Conservation (phyloP, 2,113 vertebrate genomes). For the Oenanthe oenanthe region DNA sequence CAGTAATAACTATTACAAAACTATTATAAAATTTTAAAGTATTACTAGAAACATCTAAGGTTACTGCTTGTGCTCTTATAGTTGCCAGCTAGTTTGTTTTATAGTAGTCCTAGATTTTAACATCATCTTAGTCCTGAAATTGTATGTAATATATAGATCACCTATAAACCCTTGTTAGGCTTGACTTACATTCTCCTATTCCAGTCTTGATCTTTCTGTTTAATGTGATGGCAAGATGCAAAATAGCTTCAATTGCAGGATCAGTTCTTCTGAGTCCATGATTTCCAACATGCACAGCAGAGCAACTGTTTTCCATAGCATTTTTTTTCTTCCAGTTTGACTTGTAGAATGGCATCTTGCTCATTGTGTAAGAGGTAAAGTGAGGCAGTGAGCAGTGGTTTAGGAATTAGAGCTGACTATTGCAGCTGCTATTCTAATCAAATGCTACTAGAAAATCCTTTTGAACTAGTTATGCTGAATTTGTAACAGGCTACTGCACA, state of each 20-base stretch:
- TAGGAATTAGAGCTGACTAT: constrained; percentile 46
- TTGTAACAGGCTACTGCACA: constrained; percentile 35
- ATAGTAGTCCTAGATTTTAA: neutral
- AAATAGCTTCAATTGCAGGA: neutral
- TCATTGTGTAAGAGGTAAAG: constrained; percentile 53
- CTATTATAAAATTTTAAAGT: neutral
- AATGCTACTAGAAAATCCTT: constrained; percentile 62
- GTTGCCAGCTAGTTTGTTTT: neutral
- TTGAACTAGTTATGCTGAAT: constrained; percentile 59
- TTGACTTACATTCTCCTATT: neutral
- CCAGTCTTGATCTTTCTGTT: neutral
- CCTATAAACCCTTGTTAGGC: neutral
- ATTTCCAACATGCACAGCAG: neutral
- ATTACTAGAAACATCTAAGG: neutral
- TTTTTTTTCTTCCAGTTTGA: neutral
- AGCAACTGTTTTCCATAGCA: neutral
- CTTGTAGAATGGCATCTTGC: constrained; percentile 46
- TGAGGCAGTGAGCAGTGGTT: constrained; percentile 25
- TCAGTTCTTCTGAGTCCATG: neutral
- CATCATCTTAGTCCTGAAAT: neutral
- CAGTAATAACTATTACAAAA: neutral
- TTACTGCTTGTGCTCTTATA: neutral
- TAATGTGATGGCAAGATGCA: neutral
- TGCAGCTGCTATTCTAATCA: constrained; percentile 72
- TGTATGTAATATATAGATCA: neutral